phyloP scores from a whole-genome alignment of 2,888 invertebrate genomes.

The Sicus ferrugineus region DNA sequence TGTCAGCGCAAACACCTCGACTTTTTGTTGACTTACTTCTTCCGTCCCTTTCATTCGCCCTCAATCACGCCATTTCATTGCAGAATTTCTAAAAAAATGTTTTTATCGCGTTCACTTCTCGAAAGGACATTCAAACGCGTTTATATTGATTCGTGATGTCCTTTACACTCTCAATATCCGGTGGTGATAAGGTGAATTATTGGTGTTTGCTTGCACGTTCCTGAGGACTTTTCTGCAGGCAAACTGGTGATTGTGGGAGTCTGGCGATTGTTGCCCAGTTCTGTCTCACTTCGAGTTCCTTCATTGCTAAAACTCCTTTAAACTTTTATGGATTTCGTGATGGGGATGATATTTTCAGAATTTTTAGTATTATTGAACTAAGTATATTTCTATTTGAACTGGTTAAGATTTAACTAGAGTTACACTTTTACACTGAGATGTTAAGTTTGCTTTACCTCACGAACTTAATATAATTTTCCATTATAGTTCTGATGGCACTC shows the following conservation, averaged over 20 bases:
- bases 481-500: no score
- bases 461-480: no score
- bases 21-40: not conserved
- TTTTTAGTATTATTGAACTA: constrained; percentile 3
- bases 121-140: constrained; percentile 48
- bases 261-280: not conserved
- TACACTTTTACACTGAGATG: no score
- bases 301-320: no score
- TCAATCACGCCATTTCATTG: not conserved
- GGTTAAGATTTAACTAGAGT: no score
- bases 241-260: not conserved
- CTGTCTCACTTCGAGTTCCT: no score
- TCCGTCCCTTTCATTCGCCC: not conserved
- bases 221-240: constrained; percentile 10
- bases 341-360: not conserved
- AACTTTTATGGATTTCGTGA: not conserved
- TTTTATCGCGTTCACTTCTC: constrained; percentile 27
- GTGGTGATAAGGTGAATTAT: constrained; percentile 63
- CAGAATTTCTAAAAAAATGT: constrained; percentile 6
- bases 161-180: constrained; percentile 60
- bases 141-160: constrained; percentile 53
- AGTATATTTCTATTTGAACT: no score
- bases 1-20: not conserved
- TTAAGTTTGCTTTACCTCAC: no score
- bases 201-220: constrained; percentile 43